phyloP scores from a whole-genome alignment of 2,113 vertebrate species.

The Callocephalon fimbriatum region DNA sequence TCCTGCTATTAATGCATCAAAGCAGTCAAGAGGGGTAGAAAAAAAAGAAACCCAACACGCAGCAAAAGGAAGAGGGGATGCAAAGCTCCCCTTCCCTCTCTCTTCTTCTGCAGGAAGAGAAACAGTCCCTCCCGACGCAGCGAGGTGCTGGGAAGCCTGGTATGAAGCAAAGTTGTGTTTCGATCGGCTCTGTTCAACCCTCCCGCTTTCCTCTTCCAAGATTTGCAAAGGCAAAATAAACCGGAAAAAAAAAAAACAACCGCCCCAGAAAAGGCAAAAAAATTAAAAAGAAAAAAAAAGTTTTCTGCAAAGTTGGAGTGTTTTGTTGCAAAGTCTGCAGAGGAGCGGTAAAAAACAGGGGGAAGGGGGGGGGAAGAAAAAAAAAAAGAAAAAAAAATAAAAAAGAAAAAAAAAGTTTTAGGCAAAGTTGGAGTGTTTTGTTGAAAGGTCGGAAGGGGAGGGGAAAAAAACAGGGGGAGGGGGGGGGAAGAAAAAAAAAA shows the following conservation, averaged over 20 bases:
- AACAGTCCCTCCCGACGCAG: conserved; percentile 47
- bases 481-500: no score
- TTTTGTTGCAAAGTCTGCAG: conserved; percentile 67
- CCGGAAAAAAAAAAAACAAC: not conserved
- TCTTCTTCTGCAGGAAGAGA: conserved; percentile 51
- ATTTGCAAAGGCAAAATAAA: conserved; percentile 44
- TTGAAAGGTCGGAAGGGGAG: no score
- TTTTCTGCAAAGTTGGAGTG: conserved; percentile 70
- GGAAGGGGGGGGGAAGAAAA: not conserved
- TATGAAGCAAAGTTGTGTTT: conserved; percentile 56
- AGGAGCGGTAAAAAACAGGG: conserved; percentile 55
- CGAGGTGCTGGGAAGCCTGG: conserved; percentile 52
- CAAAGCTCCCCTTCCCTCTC: conserved; percentile 12
- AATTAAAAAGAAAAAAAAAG: not conserved
- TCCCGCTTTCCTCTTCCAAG: conserved; percentile 68
- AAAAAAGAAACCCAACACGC: not conserved
- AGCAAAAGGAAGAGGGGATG: conserved; percentile 39
- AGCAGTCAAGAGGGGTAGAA: not conserved
- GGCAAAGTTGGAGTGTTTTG: no score
- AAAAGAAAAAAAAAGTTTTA: not conserved
- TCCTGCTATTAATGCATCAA: conserved; percentile 58
- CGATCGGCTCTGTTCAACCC: conserved; percentile 49
- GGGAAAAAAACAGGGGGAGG: no score
- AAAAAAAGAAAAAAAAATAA: conserved; percentile 19
- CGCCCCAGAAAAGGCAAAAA: not conserved